These are phyloP conservation scores for Calliscelio sp. DNA, from an alignment of 2,888 invertebrate species.

Conservation along the genomic window DNA sequence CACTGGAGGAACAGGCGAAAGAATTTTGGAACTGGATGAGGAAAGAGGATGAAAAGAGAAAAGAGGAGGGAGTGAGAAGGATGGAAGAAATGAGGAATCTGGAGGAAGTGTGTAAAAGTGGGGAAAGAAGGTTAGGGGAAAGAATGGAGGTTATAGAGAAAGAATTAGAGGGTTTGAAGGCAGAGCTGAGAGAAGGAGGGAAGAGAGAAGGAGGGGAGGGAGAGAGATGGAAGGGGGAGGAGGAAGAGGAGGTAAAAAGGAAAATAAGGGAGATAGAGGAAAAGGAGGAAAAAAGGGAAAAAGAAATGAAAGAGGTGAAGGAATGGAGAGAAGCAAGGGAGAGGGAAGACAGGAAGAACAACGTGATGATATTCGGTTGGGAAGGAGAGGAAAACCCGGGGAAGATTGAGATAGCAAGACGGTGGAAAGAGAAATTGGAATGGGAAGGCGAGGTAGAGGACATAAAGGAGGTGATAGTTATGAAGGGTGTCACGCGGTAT, in stretches of 20 bases:
- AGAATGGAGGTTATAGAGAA: too few species aligned
- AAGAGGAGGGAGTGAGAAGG: too few species aligned
- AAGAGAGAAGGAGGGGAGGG: too few species aligned
- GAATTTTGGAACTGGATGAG: too few species aligned
- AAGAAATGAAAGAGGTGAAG: neutral
- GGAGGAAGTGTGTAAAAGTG: too few species aligned
- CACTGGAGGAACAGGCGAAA: too few species aligned
- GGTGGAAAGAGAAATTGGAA: neutral
- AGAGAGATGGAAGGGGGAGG: neutral
- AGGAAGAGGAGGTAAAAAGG: neutral
- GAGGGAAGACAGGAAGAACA: neutral
- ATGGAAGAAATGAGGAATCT: too few species aligned
- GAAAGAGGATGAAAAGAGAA: too few species aligned
- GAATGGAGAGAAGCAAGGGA: neutral
- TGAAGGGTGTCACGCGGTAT: too few species aligned
- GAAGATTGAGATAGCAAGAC: neutral
- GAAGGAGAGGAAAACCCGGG: neutral
- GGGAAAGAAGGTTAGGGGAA: too few species aligned
- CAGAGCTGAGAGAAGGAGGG: too few species aligned
- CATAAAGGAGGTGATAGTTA: neutral
- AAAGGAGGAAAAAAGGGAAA: neutral
- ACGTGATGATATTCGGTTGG: conserved; percentile 15
- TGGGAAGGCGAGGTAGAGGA: neutral
- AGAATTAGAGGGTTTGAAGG: too few species aligned
- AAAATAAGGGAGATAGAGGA: neutral